Percentiles rank a stretch among this genome's conserved stretches.
These are phyloP conservation scores for Liparis tanakae DNA, from an alignment of 2,797 vertebrate species.

Conservation along the genomic window DNA sequence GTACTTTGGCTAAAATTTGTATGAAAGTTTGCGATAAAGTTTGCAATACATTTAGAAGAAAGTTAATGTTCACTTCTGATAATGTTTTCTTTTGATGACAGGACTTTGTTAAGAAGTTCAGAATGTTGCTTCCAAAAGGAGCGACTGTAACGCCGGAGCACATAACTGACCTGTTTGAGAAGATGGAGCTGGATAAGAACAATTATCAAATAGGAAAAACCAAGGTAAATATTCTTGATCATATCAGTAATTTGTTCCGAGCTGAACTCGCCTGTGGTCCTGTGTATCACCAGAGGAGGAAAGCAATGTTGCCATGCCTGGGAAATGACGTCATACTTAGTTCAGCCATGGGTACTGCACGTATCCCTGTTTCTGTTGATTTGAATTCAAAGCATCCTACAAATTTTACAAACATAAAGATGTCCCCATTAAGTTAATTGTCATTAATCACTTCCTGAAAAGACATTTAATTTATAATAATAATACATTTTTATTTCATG, in stretches of 20 bases:
- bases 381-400: not conserved
- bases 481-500: not conserved
- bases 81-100: constrained; percentile 59
- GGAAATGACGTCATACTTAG: constrained; percentile 4
- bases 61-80: constrained; percentile 5
- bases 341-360: not conserved
- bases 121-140: constrained; percentile 89
- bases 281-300: not conserved
- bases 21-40: not conserved
- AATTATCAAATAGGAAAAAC: constrained; percentile 93
- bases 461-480: not conserved
- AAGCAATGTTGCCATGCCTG: not conserved
- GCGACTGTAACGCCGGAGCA: constrained; percentile 80
- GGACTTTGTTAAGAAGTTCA: constrained; percentile 92
- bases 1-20: not conserved
- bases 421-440: not conserved
- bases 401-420: constrained; percentile 7
- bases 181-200: constrained; percentile 81
- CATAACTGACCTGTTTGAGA: constrained; percentile 85
- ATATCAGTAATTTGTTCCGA: not conserved
- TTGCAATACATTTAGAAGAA: not conserved
- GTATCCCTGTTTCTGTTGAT: not conserved
- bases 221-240: constrained; percentile 81
- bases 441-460: not conserved
- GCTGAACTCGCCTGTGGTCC: not conserved